These are phyloP conservation scores for Choristoneura rosaceana DNA, from an alignment of 2,888 invertebrate genomes.

Conservation along the genomic window DNA sequence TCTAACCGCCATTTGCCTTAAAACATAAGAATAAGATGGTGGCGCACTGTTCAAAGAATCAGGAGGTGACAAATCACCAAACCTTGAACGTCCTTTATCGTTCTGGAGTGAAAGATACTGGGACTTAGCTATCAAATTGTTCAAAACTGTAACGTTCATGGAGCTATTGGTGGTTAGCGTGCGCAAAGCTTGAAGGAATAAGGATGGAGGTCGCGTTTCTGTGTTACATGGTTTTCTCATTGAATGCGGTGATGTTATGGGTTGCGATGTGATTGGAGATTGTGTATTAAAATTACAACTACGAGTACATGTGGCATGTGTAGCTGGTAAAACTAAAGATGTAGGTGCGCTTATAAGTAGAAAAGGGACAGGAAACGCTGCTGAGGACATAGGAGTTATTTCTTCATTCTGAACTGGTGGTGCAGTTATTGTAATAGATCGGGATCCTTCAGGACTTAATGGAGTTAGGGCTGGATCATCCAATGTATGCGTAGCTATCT, in stretches of 20 bases:
- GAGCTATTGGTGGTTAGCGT: constrained; percentile 65
- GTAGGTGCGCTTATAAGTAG: constrained; percentile 29
- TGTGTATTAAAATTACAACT: constrained; percentile 35
- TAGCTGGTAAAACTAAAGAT: constrained; percentile 7
- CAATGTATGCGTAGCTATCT: constrained; percentile 32
- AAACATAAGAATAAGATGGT: constrained; percentile 77
- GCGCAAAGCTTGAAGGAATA: constrained; percentile 69
- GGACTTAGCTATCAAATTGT: constrained; percentile 46
- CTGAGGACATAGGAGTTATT: neutral
- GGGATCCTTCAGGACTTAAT: neutral
- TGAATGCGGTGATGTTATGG: constrained; percentile 49
- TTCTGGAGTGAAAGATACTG: constrained; percentile 26
- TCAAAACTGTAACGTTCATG: constrained; percentile 52
- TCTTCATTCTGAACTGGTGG: constrained; percentile 9
- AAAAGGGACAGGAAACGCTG: constrained; percentile 22
- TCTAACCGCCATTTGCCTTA: constrained; percentile 69
- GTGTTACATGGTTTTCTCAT: constrained; percentile 47
- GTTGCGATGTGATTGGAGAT: constrained; percentile 48
- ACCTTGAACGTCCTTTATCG: constrained; percentile 41
- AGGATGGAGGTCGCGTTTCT: constrained; percentile 59
- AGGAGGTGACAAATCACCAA: constrained; percentile 66
- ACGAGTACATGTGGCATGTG: neutral
- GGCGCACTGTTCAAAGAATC: constrained; percentile 75
- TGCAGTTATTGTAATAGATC: neutral
- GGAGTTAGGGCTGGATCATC: constrained; percentile 8